phyloP scores from a whole-genome alignment of 2,888 invertebrate genomes.

The Anorthoa munda region DNA sequence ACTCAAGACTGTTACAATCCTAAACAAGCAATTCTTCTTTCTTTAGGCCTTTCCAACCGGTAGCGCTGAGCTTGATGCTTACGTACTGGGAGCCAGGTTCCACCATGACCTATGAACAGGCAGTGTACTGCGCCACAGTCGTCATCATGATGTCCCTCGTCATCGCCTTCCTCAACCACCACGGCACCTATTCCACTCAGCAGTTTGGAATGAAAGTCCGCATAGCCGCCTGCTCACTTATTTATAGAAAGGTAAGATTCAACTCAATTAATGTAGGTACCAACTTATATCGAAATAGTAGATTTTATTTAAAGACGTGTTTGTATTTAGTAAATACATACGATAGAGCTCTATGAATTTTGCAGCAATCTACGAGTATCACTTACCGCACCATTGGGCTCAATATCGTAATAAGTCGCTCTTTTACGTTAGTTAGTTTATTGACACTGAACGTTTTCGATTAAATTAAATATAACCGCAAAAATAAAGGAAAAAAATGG shows the following conservation, averaged over 20 bases:
- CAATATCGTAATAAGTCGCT: neutral
- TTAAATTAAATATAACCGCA: neutral
- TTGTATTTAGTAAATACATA: neutral
- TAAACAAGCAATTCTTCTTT: neutral
- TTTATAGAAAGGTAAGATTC: slow-evolving; percentile 95
- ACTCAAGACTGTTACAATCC: neutral
- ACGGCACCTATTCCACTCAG: slow-evolving; percentile 92
- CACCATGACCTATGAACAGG: slow-evolving; percentile 89
- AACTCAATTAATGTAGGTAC: neutral
- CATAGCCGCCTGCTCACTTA: slow-evolving; percentile 95
- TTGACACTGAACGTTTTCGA: neutral
- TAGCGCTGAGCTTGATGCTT: slow-evolving; percentile 92
- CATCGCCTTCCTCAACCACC: slow-evolving; percentile 92
- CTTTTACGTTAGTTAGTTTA: too few relatives aligned
- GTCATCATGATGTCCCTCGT: slow-evolving; percentile 90
- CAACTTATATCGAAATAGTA: neutral
- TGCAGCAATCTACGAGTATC: neutral
- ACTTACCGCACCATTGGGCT: neutral
- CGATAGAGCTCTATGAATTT: neutral
- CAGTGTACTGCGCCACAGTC: slow-evolving; percentile 91
- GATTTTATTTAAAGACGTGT: neutral
- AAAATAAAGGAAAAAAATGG: neutral
- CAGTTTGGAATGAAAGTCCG: slow-evolving; percentile 96
- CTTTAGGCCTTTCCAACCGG: slow-evolving; percentile 92
- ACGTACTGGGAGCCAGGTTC: slow-evolving; percentile 92